Percentiles rank a stretch among this genome's conserved stretches.
Conservation (phyloP, 2,888 invertebrate genomes). For the Cosmia trapezina region DNA sequence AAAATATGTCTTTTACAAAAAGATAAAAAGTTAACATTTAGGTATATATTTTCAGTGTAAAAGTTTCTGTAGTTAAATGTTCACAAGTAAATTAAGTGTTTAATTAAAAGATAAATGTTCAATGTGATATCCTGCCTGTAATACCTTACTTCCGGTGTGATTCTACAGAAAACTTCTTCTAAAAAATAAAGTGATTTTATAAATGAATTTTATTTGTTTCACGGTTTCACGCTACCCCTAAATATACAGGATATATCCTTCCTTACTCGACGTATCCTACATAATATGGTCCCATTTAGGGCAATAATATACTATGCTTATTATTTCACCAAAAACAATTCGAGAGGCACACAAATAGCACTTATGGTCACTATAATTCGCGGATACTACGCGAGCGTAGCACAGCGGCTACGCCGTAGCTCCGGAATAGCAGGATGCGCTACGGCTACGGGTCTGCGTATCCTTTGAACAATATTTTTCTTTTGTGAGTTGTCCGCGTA, state of each 20-base stretch:
- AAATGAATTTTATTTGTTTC: conserved; percentile 60
- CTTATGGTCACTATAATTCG: neutral
- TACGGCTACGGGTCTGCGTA: too few relatives aligned
- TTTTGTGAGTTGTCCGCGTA: too few relatives aligned
- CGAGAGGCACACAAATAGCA: neutral
- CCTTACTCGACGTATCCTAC: too few relatives aligned
- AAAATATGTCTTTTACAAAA: conserved; percentile 53
- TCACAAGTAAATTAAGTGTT: conserved; percentile 73
- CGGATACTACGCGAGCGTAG: neutral
- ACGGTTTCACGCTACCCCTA: too few relatives aligned
- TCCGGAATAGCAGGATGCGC: neutral
- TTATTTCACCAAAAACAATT: neutral
- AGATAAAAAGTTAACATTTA: conserved; percentile 21
- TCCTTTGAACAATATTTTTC: too few relatives aligned
- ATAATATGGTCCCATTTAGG: neutral
- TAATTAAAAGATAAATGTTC: conserved; percentile 82
- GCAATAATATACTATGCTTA: neutral
- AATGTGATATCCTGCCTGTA: conserved; percentile 90
- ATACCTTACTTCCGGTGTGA: conserved; percentile 85
- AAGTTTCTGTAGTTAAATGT: conserved; percentile 67
- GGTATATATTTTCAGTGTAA: conserved; percentile 58
- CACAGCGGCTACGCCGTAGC: conserved; percentile 16
- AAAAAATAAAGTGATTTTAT: conserved; percentile 85
- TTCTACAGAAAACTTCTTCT: conserved; percentile 82
- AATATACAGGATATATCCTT: neutral